Base-by-base conservation (phyloP, 1,140 invertebrate genomes). In the Procambarus clarkii region DNA sequence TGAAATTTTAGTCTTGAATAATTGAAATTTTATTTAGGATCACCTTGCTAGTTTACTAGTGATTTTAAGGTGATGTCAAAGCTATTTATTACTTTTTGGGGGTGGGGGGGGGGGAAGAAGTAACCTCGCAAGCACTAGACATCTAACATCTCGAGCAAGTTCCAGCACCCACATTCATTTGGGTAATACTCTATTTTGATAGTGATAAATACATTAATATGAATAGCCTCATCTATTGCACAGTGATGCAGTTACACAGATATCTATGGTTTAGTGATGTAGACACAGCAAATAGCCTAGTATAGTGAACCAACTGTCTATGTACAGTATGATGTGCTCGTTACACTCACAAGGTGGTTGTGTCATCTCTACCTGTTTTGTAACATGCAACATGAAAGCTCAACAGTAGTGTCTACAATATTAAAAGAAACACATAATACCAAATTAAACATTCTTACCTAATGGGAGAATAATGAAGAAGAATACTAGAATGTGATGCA, bases 171-270 rank as follows among this genome's bases (percentile, higher is more conserved):
- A 54, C 50, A 8, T 18, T n/a, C 76, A 78, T 82, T 82, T 21
- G 24, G n/a, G 21, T 85, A 48, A 85, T 83, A 58, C 69, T 24
- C 24, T 3, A 48, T 48, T 86, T 85, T 85, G 60, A 45, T 85
- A 21, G 50, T 86, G 46, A 54, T 74, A 21, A 8, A 77, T n/a
- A 71, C 71, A 76, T n/a, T 21, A 9, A 48, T 71, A 77, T 77
- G 46, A 86, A 86, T 77, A 46, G 18, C 60, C 34, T 86, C 48
- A 50, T 50, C 69, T 86, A 86, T 86, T 54, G 84, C 84, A 86
- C 69, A 50, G 69, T 86, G 71, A 77, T 86, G 69, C 84, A 77
- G n/a, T 77, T 78, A 79, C 77, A 78, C 24, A 79, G 77, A 60
- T n/a, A 58, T 45, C 69, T 74, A 74, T 64, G 76, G 50, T 54